A percentile compares a stretch with the other conserved stretches of the same genome.
Evolutionary conservation across 1,140 invertebrate species (phyloP).

Genomic region (Drosophila sp.): DNA sequence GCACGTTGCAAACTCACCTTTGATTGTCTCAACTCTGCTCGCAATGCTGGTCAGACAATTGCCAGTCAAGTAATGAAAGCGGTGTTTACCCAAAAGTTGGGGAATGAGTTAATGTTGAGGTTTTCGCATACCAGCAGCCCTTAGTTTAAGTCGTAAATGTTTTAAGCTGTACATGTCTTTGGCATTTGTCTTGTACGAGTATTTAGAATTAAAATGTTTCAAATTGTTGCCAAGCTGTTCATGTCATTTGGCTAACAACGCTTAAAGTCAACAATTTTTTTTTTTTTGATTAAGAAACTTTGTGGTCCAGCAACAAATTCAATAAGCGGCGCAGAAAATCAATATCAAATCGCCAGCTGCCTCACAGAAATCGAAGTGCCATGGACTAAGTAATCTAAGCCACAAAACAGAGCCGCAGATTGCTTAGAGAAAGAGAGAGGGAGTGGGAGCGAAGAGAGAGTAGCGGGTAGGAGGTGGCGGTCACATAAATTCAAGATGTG

Average conservation of each 20-base stretch:
- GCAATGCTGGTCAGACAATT: conserved; percentile 63
- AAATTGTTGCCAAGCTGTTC: conserved; percentile 19
- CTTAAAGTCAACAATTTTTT: conserved; percentile 69
- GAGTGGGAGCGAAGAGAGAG: background rate
- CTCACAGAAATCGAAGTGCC: conserved; percentile 40
- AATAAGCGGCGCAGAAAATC: conserved; percentile 71
- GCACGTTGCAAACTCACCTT: conserved; percentile 65
- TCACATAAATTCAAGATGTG: conserved; percentile 84
- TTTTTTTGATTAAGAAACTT: conserved; percentile 82
- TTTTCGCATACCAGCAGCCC: conserved; percentile 22
- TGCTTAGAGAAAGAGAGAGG: background rate
- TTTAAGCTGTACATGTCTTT: conserved; percentile 53
- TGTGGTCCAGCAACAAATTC: conserved; percentile 59
- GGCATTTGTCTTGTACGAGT: conserved; percentile 42
- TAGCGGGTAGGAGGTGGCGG: conserved; percentile 9
- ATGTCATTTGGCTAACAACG: conserved; percentile 60
- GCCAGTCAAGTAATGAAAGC: conserved; percentile 63
- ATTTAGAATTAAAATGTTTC: conserved; percentile 48
- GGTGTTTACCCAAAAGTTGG: background rate
- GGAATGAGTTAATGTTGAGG: background rate
- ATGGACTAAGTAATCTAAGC: conserved; percentile 76
- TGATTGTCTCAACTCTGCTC: conserved; percentile 70
- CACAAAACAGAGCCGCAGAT: conserved; percentile 74
- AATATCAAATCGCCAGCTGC: conserved; percentile 72
- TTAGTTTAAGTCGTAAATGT: conserved; percentile 65